Evolutionary conservation across 2,113 vertebrate genomes (phyloP).

Genomic region (pig (Sus scrofa)): T2T-Sscrofa CM000812.6:228021001-228021500

Average conservation of each 20-base stretch:
- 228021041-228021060: neutral
- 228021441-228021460: neutral
- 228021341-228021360: neutral
- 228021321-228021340: constrained; percentile 38
- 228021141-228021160: neutral
- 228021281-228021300: neutral
- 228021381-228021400: neutral
- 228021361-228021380: neutral
- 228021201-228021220: neutral
- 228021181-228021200: neutral
- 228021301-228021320: neutral
- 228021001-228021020: neutral
- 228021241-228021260: neutral
- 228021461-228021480: neutral
- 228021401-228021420: neutral
- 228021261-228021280: neutral
- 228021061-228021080: neutral
- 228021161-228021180: neutral
- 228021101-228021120: neutral
- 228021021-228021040: neutral
- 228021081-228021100: neutral
- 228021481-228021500: constrained; percentile 94
- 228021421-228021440: constrained; percentile 49
- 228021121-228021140: neutral
- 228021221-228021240: neutral